Evolutionary conservation across 2,888 invertebrate species (phyloP), one percentile per base, ranked within the genome.

Genomic region (Apantesis nais): DNA sequence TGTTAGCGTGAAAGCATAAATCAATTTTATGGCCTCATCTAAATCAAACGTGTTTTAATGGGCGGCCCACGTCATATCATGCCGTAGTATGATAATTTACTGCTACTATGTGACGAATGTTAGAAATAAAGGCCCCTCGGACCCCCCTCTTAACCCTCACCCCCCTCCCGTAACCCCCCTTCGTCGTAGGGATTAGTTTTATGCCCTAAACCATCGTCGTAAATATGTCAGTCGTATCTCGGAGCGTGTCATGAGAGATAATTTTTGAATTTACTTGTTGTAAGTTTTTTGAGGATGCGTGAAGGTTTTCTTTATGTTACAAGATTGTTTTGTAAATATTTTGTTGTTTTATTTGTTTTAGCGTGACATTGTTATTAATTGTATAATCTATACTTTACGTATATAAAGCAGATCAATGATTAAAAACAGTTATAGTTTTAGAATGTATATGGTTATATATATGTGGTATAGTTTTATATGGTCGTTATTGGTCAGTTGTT

Each of bases 41-140:
- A 95, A 95, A 95, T 95, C 95, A 95, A 95, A 95, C 95, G 94
- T 93, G 94, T 95, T 95, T 95, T 95, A 95, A 95, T 95, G 95
- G 95, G 94, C 92, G 95, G 92, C 94, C 94, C 95, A 89, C 95
- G 95, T 95, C 95, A 95, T 95, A 95, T 95, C 95, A 95, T 94
- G 91, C 92, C 94, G 87, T 89, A 94, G 95, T 95, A 95, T 95
- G 95, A 95, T 95, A 95, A 95, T 95, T 95, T 95, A 95, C 92
- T 92, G 92, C 92, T 91, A 93, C 93, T 95, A 95, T 95, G 95
- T 95, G 95, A 95, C 95, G 95, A 95, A 95, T 95, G 95, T 94
- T 93, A 93, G 95, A 95, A 95, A 95, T 94, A 94, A 94, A 93
- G 93, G 93, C 90, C 92, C 90, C 89, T 87, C 86, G 86, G 85